Evolutionary conservation across 1,140 invertebrate genomes (phyloP).

Genomic region (Solenopsis fugax): DNA sequence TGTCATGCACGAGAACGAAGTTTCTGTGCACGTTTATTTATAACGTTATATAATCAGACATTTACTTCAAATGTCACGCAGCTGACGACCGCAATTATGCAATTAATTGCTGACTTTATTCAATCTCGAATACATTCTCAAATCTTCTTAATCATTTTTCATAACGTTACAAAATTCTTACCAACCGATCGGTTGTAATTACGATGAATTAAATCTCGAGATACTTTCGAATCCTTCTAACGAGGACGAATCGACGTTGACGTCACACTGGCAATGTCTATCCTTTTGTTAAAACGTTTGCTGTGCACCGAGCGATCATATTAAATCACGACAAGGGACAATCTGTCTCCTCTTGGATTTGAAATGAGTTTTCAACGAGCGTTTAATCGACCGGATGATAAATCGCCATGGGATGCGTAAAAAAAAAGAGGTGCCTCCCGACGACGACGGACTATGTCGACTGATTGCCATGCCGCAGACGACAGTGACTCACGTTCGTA

Average conservation of each 20-base stretch:
- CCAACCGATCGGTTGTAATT: not conserved
- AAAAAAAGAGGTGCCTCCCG: not conserved
- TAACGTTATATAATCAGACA: conserved; percentile 36
- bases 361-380: conserved; percentile 21
- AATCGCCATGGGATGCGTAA: not conserved
- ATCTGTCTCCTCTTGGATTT: not conserved
- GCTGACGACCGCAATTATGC: conserved; percentile 23
- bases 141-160: conserved; percentile 2
- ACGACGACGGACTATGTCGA: not conserved
- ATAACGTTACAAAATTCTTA: not conserved
- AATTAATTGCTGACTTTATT: conserved; percentile 38
- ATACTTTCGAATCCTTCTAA: not conserved
- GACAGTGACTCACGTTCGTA: conserved; percentile 66
- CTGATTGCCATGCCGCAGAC: conserved; percentile 29
- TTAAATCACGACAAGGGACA: not conserved
- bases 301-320: not conserved
- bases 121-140: not conserved
- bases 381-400: conserved; percentile 33
- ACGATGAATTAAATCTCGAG: not conserved
- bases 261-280: not conserved
- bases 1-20: not conserved
- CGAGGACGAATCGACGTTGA: not conserved
- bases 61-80: conserved; percentile 47
- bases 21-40: conserved; percentile 15
- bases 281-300: not conserved